These are phyloP conservation scores for Cybosia mesomella DNA, from an alignment of 2,888 invertebrate genomes.

Conservation along the genomic window DNA sequence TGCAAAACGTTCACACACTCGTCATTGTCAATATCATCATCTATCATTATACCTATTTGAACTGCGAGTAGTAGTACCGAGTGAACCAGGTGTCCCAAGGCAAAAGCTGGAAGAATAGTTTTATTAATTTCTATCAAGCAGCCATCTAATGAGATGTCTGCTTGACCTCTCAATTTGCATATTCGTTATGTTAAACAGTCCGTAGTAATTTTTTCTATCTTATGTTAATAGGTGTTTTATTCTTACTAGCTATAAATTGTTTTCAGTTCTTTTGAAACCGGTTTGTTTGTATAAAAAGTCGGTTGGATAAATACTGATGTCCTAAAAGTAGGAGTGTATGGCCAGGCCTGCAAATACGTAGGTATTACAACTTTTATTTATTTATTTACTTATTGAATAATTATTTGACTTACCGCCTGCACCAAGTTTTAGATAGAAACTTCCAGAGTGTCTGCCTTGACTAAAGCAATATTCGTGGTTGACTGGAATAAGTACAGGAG, in stretches of 20 bases:
- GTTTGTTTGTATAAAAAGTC: too few relatives aligned
- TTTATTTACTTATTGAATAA: neutral
- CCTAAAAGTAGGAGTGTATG: too few relatives aligned
- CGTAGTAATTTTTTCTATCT: neutral
- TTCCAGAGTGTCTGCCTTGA: constrained; percentile 90
- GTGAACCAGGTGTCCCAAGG: constrained; percentile 92
- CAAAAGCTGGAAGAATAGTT: constrained; percentile 88
- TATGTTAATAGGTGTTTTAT: too few relatives aligned
- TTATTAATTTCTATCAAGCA: neutral
- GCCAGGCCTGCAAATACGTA: too few relatives aligned
- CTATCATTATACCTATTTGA: constrained; percentile 88
- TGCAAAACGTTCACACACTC: constrained; percentile 88
- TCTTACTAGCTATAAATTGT: too few relatives aligned
- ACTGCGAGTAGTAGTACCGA: constrained; percentile 90
- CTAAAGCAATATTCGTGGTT: constrained; percentile 89
- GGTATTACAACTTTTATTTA: too few relatives aligned
- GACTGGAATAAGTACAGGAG: constrained; percentile 77
- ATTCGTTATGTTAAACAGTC: too few relatives aligned
- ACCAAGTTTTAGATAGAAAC: constrained; percentile 91
- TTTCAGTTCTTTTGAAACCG: too few relatives aligned
- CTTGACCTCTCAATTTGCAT: too few relatives aligned
- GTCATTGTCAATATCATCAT: constrained; percentile 82
- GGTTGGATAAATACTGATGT: too few relatives aligned
- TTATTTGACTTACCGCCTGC: constrained; percentile 87
- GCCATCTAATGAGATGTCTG: too few relatives aligned